Evolutionary conservation across 2,797 vertebrate genomes (phyloP).

Genomic region (Phrynocephalus forsythii): DNA sequence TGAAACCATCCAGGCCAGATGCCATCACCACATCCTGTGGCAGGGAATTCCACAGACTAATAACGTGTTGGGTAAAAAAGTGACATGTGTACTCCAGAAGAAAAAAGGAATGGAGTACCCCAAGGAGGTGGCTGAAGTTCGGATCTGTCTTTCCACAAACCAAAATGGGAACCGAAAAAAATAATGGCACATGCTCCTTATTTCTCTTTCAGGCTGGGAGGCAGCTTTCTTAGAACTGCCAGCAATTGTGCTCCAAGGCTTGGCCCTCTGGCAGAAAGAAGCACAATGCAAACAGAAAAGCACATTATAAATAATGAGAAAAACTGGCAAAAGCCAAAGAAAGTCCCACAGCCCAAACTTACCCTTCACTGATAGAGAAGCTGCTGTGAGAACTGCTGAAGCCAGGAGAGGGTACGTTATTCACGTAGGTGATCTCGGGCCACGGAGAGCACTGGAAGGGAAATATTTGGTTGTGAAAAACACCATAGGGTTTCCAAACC

Average conservation of each 20-base stretch:
- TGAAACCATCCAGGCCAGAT: too few relatives aligned
- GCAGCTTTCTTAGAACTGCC: neutral
- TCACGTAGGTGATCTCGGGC: slow-evolving; percentile 93
- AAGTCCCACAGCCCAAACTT: slow-evolving; percentile 52
- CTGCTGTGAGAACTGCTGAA: slow-evolving; percentile 92
- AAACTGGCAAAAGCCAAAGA: neutral
- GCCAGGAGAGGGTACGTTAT: slow-evolving; percentile 89
- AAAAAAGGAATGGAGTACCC: neutral
- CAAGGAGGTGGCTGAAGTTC: neutral
- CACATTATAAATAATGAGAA: too few relatives aligned
- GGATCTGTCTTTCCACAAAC: neutral
- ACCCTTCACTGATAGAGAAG: slow-evolving; percentile 93
- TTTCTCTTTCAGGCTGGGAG: neutral
- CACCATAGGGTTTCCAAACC: neutral
- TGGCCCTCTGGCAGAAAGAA: neutral
- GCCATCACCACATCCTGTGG: too few relatives aligned
- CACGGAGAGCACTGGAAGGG: slow-evolving; percentile 90
- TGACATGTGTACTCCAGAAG: neutral
- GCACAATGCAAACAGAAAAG: too few relatives aligned
- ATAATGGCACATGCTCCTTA: neutral
- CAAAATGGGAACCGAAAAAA: neutral
- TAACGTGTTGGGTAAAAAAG: neutral
- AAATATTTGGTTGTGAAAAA: slow-evolving; percentile 50
- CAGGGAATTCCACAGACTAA: too few relatives aligned
- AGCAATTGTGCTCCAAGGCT: neutral